Evolutionary conservation across 2,888 invertebrate species (phyloP), one percentile per base, ranked within the genome.

Genomic region (Perizoma affinitatum): DNA sequence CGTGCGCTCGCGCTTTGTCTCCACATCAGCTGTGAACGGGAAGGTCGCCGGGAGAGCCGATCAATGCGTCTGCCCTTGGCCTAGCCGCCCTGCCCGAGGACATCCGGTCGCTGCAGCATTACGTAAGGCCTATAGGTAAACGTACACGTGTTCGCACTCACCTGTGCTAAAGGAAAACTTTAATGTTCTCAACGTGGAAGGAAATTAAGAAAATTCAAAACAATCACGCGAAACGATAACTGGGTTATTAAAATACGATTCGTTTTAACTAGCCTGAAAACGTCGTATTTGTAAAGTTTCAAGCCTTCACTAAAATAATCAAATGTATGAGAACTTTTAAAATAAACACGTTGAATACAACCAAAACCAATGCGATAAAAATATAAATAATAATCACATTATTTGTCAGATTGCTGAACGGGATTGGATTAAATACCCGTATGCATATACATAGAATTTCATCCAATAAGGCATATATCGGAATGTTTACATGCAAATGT

Each of bases 61-160:
- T 83, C 90, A 82, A 88, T 90, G 79, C 75, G 77, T 50, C 80
- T 85, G 90, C 86, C 90, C 91, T 90, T 90, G 91, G 90, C 86
- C 89, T 80, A 82, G 77, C 84, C 80, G 71, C 80, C 81, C 83
- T 74, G 74, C 63, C 72, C 76, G 82, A 82, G 84, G 85, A 84
- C 84, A 74, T 76, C 66, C 75, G 77, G 69, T 75, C 80, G 73
- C 82, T 85, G 85, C 84, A 84, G 78, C 76, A 67, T 91, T 90
- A 87, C 75, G 77, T 87, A 90, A 90, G 77, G 34, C 45, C 46
- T 22, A 22, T 22, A 22, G 22, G 22, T 22, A 3, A 1, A 58
- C 54, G 7, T 1, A 65, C 65, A 66, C 64, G 68, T 64, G 63
- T 54, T 63, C 56, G 51, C 55, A 58, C 49, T 61, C 58, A 58